phyloP scores from a whole-genome alignment of 2,888 invertebrate genomes.

The Polyommatus icarus region DNA sequence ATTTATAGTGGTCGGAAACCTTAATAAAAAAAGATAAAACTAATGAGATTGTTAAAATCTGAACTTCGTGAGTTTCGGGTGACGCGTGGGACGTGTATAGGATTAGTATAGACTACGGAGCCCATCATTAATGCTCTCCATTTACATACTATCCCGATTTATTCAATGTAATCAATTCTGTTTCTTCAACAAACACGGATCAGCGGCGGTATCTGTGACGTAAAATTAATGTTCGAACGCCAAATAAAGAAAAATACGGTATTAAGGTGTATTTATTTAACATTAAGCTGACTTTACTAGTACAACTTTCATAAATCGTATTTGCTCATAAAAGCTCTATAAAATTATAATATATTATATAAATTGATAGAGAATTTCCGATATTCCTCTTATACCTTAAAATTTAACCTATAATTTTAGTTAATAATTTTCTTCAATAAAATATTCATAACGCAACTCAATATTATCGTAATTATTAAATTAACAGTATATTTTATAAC shows the following conservation, averaged over 20 bases:
- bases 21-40: conserved; percentile 32
- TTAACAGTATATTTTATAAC: neutral
- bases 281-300: neutral
- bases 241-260: neutral
- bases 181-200: conserved; percentile 10
- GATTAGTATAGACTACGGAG: neutral
- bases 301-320: neutral
- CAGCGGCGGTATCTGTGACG: neutral
- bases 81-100: conserved; percentile 27
- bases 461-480: neutral
- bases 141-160: conserved; percentile 9
- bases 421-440: neutral
- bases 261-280: neutral
- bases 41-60: conserved; percentile 33
- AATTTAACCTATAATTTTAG: too few species aligned
- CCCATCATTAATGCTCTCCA: conserved; percentile 3
- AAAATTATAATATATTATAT: too few species aligned
- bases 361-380: too few species aligned
- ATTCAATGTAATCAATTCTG: conserved; percentile 29
- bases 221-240: neutral
- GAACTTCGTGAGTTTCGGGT: conserved; percentile 32
- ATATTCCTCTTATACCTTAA: too few species aligned
- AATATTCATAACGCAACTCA: neutral
- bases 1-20: conserved; percentile 33
- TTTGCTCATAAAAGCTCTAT: neutral